Evolutionary conservation across 2,888 invertebrate genomes (phyloP), one percentile per base, ranked within the genome.

Genomic region (Nysson spinosus): DNA sequence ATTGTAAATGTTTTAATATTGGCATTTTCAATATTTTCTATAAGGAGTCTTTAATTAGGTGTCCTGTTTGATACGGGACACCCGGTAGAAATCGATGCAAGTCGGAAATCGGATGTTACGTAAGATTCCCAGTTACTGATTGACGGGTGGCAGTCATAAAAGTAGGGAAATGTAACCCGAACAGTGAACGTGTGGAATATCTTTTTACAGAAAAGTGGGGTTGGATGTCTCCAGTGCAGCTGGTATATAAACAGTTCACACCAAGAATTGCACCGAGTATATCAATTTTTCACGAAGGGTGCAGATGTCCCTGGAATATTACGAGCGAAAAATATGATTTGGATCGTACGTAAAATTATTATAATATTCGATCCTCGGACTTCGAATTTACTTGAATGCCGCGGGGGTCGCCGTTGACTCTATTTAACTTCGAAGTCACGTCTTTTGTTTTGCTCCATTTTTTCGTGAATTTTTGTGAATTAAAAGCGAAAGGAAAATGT

Each of bases 181-280:
- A 57, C 20, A 65, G 78, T 69, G 75, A 79, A 79, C 44, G 79
- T 63, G 51, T 32, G 30, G 54, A 58, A 37, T 56, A 47, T 24
- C 2, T 44, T 68, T 67, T 43, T 22, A 19, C 28, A 42, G 40
- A 55, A 71, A 74, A 77, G 80, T 78, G 79, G 79, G 80, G 71
- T 51, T 47, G 9, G 12, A 20, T 66, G 40, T 51, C 44, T 24
- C 51, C 40, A 32, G 16, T 35, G 35, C 26, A 49, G 49, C 54
- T 26, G 22, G 55, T 80, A 80, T 79, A 80, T 73, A 80, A 78
- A 55, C 46, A 49, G 65, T 58, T 49, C 58, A 58, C 26, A 22
- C 43, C 24, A 54, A 24, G 42, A 51, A 64, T 67, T 39, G 20
- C 52, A 40, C 17, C 40, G 60, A 74, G 77, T 78, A 51, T 34